phyloP scores from a whole-genome alignment of 2,888 invertebrate genomes.

The Rotaria macrura region DNA sequence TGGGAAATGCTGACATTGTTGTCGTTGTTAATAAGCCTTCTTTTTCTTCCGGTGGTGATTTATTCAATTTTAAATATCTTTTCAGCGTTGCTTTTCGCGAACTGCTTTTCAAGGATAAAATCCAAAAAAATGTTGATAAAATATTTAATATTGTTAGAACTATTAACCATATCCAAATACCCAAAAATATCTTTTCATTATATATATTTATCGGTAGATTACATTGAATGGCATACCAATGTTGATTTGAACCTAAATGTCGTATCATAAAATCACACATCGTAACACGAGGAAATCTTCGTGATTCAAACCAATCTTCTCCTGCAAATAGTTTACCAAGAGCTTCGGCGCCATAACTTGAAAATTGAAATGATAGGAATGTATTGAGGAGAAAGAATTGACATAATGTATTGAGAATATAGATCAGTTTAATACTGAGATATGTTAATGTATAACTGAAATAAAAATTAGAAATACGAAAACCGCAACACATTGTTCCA shows the following conservation, averaged over 20 bases:
- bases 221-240: conserved; percentile 14
- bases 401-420: not conserved
- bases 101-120: not conserved
- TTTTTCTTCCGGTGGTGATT: not conserved
- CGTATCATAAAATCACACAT: conserved; percentile 12
- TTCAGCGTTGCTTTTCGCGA: not conserved
- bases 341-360: not conserved
- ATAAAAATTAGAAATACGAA: not conserved
- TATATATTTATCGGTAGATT: not conserved
- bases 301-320: not conserved
- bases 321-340: not conserved
- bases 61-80: not conserved
- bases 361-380: not conserved
- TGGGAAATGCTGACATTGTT: no score
- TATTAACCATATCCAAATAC: not conserved
- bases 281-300: not conserved
- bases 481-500: not conserved
- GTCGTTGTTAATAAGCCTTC: not conserved
- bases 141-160: not conserved
- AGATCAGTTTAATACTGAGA: not conserved
- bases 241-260: conserved; percentile 15
- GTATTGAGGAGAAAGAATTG: not conserved
- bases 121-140: not conserved
- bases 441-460: not conserved
- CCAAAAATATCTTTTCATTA: conserved; percentile 2